A percentile compares a stretch with the other conserved stretches of the same genome.
Conservation (phyloP, 2,113 vertebrate genomes). For the Catharus minimus region DNA sequence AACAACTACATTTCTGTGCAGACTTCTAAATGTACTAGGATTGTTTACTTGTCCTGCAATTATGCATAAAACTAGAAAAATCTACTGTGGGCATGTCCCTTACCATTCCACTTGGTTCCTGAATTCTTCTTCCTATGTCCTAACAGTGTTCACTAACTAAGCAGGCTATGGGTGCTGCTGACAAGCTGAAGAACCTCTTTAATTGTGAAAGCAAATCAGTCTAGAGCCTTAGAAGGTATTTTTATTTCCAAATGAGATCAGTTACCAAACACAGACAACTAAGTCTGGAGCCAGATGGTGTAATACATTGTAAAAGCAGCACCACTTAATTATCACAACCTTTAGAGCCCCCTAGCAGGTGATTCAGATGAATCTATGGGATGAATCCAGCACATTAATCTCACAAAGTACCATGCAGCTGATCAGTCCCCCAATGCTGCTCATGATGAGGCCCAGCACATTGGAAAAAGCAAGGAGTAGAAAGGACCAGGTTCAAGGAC, state of each 20-base stretch:
- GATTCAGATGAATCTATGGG: background rate
- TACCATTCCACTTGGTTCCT: background rate
- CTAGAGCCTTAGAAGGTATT: background rate
- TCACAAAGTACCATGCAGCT: background rate
- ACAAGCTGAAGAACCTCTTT: background rate
- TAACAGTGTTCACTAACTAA: background rate
- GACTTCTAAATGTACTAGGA: background rate
- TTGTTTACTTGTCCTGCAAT: background rate
- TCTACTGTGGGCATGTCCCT: background rate
- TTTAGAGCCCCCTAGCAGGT: constrained; percentile 9
- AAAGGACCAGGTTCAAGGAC: background rate
- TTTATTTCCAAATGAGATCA: constrained; percentile 48
- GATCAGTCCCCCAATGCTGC: background rate
- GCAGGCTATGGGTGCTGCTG: background rate
- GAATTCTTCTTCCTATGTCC: background rate
- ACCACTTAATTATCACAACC: constrained; percentile 13
- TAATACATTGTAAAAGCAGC: constrained; percentile 38
- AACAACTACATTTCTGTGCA: background rate
- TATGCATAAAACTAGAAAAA: background rate
- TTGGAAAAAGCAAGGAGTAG: accelerated
- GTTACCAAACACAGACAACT: constrained; percentile 19
- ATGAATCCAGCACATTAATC: background rate
- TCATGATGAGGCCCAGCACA: accelerated
- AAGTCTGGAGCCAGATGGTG: constrained; percentile 41
- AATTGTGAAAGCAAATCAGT: constrained; percentile 9